Evolutionary conservation across 2,797 vertebrate species (phyloP).

Genomic region (Oreochromis mossambicus): DNA sequence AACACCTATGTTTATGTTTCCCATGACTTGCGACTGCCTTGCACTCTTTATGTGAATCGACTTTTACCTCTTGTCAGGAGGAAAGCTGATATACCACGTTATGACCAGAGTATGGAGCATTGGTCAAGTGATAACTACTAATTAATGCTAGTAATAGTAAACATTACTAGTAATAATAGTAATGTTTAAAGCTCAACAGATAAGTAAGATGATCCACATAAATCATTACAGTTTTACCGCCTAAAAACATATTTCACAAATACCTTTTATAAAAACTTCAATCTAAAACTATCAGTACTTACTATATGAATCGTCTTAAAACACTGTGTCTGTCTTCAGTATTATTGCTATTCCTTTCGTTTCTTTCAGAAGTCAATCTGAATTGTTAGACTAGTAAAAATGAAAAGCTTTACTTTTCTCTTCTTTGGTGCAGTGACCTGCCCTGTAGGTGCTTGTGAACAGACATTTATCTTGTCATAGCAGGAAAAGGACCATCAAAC

Average conservation of each 20-base stretch:
- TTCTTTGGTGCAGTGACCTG: neutral
- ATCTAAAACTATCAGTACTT: neutral
- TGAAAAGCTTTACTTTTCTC: fast-evolving
- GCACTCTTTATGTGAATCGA: neutral
- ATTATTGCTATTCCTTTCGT: neutral
- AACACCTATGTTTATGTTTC: neutral
- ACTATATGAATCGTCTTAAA: neutral
- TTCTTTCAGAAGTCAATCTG: neutral
- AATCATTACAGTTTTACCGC: neutral
- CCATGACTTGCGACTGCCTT: neutral
- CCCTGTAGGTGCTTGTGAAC: neutral
- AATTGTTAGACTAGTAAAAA: neutral
- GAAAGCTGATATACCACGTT: neutral
- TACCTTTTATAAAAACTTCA: neutral
- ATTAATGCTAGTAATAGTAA: neutral
- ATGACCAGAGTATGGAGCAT: neutral
- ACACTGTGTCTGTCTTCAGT: neutral
- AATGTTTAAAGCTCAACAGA: neutral
- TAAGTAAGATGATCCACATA: neutral
- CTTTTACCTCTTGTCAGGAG: neutral
- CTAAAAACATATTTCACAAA: neutral
- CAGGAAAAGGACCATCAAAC: neutral
- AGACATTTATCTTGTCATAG: neutral
- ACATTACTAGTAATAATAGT: neutral
- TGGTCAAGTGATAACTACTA: neutral